Conservation (phyloP, 2,113 vertebrate species). For the Bos taurus region ARS-UCD2.0 NC_037340.1:54016001-54016500, state of each 20-base stretch:
- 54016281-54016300: neutral
- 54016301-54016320: neutral
- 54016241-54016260: neutral
- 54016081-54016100: conserved; percentile 92
- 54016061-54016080: conserved; percentile 94
- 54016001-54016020: conserved; percentile 55
- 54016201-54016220: conserved; percentile 83
- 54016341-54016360: neutral
- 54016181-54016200: conserved; percentile 67
- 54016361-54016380: neutral
- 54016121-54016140: conserved; percentile 73
- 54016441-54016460: neutral
- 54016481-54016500: neutral
- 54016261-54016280: rapidly evolving
- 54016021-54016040: conserved; percentile 78
- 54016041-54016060: conserved; percentile 85
- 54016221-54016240: neutral
- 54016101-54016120: conserved; percentile 80
- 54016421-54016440: neutral
- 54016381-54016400: neutral
- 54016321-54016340: neutral
- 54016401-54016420: rapidly evolving
- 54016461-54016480: neutral
- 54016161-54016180: conserved; percentile 75
- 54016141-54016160: neutral